Evolutionary conservation across 2,797 vertebrate species (phyloP).

Genomic region (Masticophis lateralis): DNA sequence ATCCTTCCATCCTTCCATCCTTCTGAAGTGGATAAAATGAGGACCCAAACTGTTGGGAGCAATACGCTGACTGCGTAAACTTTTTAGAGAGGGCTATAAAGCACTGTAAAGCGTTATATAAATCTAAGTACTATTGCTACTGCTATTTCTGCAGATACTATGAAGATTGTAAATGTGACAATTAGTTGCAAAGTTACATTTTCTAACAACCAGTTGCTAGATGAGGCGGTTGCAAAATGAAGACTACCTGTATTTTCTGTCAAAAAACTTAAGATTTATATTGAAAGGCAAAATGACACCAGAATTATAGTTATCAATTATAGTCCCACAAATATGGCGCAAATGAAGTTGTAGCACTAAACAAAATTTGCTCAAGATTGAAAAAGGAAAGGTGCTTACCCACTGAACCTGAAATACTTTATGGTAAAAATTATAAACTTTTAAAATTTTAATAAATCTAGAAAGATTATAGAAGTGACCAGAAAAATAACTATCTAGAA

Average conservation of each 20-base stretch:
- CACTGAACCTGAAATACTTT: background rate
- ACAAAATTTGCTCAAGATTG: background rate
- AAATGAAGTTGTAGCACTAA: background rate
- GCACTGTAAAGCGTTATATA: too few species aligned
- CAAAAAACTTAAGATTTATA: background rate
- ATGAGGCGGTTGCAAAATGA: background rate
- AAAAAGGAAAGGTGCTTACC: background rate
- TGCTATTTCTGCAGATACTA: background rate
- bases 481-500: background rate
- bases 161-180: background rate
- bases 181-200: background rate
- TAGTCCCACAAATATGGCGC: background rate
- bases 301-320: background rate
- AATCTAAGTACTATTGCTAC: too few species aligned
- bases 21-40: too few species aligned
- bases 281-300: background rate
- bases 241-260: background rate
- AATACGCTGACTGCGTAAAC: too few species aligned
- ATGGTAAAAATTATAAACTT: background rate
- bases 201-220: background rate
- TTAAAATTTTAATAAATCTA: background rate
- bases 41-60: too few species aligned
- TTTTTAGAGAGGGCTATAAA: too few species aligned
- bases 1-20: too few species aligned
- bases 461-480: background rate